Evolutionary conservation across 2,888 invertebrate genomes (phyloP).

Genomic region (Atrina japonica): DNA sequence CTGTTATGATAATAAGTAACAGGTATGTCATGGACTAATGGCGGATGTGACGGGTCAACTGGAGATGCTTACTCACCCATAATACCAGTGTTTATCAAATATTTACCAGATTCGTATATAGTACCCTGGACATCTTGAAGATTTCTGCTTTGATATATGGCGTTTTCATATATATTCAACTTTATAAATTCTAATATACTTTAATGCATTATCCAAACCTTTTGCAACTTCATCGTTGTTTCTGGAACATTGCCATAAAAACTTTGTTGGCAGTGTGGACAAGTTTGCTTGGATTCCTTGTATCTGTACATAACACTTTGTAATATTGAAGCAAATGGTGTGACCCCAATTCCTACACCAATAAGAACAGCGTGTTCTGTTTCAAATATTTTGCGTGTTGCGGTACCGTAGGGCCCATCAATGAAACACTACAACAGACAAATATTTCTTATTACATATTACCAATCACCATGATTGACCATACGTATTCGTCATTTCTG

Average conservation of each 20-base stretch:
- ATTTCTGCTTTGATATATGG: too few species aligned
- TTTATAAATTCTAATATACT: too few species aligned
- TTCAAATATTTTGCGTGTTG: conserved; percentile 95
- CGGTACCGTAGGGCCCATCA: conserved; percentile 97
- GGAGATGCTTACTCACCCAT: too few species aligned
- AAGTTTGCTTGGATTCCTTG: conserved; percentile 91
- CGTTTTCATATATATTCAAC: too few species aligned
- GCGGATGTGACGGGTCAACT: too few species aligned
- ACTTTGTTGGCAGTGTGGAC: conserved; percentile 90
- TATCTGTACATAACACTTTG: conserved; percentile 96
- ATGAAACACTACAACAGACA: conserved; percentile 87
- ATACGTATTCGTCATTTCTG: too few species aligned
- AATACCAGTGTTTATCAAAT: not conserved
- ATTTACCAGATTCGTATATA: too few species aligned
- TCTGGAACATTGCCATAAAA: conserved; percentile 87
- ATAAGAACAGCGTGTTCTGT: conserved; percentile 97
- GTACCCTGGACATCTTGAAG: too few species aligned
- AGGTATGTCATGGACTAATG: too few species aligned
- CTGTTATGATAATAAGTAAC: too few species aligned
- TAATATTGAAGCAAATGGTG: conserved; percentile 96
- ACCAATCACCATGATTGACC: too few species aligned
- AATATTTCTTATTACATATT: not conserved
- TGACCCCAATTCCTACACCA: conserved; percentile 97
- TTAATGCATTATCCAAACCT: too few species aligned
- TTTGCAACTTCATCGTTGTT: conserved; percentile 87